A percentile compares a stretch with the other conserved stretches of the same genome.
phyloP scores from a whole-genome alignment of 2,113 vertebrate species.

The Rousettus leschenaultii region DNA sequence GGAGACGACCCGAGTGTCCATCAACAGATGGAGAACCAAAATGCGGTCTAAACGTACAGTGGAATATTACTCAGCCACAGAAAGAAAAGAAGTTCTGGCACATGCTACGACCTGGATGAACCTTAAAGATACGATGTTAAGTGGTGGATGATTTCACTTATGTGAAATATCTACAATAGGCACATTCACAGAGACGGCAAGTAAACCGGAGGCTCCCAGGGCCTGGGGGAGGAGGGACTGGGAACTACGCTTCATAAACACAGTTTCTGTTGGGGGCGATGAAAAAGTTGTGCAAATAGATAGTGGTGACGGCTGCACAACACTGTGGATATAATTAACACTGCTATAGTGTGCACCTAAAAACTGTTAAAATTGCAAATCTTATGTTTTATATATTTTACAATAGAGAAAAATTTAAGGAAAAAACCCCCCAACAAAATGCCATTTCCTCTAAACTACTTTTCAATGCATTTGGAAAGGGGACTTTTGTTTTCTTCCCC shows the following conservation, averaged over 20 bases:
- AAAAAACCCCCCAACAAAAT: neutral
- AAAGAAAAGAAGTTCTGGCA: neutral
- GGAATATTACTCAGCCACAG: too few species aligned
- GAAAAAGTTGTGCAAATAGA: neutral
- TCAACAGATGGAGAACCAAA: neutral
- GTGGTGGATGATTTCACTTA: neutral
- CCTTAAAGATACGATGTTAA: neutral
- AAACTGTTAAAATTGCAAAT: neutral
- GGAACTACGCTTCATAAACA: neutral
- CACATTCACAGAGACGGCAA: neutral
- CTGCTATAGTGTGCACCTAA: neutral
- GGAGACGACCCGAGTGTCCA: neutral
- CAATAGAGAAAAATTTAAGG: neutral
- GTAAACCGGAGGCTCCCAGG: neutral
- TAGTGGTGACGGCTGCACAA: too few species aligned
- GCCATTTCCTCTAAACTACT: neutral
- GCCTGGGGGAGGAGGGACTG: neutral
- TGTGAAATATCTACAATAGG: neutral
- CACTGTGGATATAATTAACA: too few species aligned
- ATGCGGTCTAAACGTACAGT: rapidly evolving
- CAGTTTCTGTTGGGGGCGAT: neutral
- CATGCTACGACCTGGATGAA: rapidly evolving
- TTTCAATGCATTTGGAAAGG: neutral
- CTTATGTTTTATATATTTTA: neutral
- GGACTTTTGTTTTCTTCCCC: neutral